Conservation (phyloP, 2,888 invertebrate species). For the Automeris io region DNA sequence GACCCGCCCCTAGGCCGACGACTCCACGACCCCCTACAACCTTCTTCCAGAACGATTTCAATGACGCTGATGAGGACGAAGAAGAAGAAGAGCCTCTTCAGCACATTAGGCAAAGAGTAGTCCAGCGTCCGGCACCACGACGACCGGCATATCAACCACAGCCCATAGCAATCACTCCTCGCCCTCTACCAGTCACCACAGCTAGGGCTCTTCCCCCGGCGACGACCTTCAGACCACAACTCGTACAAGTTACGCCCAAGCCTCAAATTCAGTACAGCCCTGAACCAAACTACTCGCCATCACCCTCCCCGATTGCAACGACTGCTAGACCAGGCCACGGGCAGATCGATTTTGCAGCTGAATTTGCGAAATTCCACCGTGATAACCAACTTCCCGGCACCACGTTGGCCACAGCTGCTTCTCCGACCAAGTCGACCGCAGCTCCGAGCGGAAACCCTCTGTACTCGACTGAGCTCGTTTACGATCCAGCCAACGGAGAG, state of each 20-base stretch:
- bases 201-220: slow-evolving; percentile 76
- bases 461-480: slow-evolving; percentile 86
- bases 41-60: slow-evolving; percentile 83
- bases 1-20: slow-evolving; percentile 59
- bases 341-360: slow-evolving; percentile 83
- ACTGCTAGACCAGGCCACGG: slow-evolving; percentile 40
- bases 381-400: slow-evolving; percentile 79
- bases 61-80: slow-evolving; percentile 79
- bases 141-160: slow-evolving; percentile 68
- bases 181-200: slow-evolving; percentile 71
- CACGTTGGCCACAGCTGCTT: slow-evolving; percentile 51
- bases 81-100: slow-evolving; percentile 72
- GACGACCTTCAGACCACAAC: slow-evolving; percentile 81
- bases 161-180: slow-evolving; percentile 77
- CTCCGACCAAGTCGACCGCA: slow-evolving; percentile 50
- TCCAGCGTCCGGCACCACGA: slow-evolving; percentile 61
- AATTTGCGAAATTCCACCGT: slow-evolving; percentile 84
- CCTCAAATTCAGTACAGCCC: slow-evolving; percentile 69
- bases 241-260: slow-evolving; percentile 76
- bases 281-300: slow-evolving; percentile 58
- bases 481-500: slow-evolving; percentile 85
- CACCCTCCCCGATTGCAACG: slow-evolving; percentile 42
- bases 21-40: slow-evolving; percentile 79
- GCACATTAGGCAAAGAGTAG: slow-evolving; percentile 64
- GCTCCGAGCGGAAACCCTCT: slow-evolving; percentile 76